Evolutionary conservation across 2,797 vertebrate genomes (phyloP), one percentile per base, ranked within the genome.

Genomic region (Ibycter americanus): DNA sequence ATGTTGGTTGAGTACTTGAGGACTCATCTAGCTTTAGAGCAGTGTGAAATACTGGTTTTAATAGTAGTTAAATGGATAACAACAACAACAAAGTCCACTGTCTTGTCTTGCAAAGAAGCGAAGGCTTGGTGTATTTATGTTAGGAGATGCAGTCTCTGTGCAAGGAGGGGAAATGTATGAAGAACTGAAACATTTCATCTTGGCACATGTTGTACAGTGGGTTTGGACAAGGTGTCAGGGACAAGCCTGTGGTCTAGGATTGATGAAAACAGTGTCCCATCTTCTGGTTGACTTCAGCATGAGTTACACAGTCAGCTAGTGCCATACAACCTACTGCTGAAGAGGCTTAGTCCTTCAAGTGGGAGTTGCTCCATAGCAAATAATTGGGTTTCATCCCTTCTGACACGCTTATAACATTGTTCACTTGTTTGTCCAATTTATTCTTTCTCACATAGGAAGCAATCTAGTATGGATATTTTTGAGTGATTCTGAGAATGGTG

Each of bases 341-440:
- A 68, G 59, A 72, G 29, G 20, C 8, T 70, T 72, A 52, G 31
- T 10, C 32, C 14, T 89, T 68, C n/a, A 62, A 29, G 12, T 46
- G 42, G 23, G 54, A 49, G 26, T 38, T 58, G 8, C 32, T 65
- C 19, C 59, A 15, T 38, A 20, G 49, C 36, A 65, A 44, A 63
- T 15, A 36, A 16, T 6, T n/a, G 15, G 15, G 7, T 76, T 83
- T 83, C 3, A 7, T 83, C 42, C 10, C 7, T 68, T 86, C 20
- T 54, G 38, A 32, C 3, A 1, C 21, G 8, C 6, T 87, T 79
- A 29, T 0, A 0, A 8, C 80, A 19, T 5, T 10, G 3, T 13
- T 80, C 3, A 15, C 34, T 66, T 47, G 5, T 66, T 71, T 6
- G 8, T 63, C 42, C 17, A n/a, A 7, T 72, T 80, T 44, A 18